phyloP scores from a whole-genome alignment of 1,140 invertebrate species.

The Belonocnema kinseyi region DNA sequence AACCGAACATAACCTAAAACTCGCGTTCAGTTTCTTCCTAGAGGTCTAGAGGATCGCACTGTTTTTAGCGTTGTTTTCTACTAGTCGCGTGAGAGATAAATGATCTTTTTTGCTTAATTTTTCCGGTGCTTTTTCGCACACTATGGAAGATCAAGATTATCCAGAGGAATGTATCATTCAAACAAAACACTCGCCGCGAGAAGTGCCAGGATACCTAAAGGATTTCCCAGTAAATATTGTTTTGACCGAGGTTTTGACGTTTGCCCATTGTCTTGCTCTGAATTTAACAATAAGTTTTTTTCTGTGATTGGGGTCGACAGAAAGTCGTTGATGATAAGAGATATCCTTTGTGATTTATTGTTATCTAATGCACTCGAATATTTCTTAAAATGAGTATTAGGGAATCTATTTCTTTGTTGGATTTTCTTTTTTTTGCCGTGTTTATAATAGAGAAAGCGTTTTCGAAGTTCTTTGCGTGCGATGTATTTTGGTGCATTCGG shows the following conservation, averaged over 20 bases:
- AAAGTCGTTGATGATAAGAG: background rate
- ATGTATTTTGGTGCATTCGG: too few relatives aligned
- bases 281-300: background rate
- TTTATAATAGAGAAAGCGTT: too few relatives aligned
- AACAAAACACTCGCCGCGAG: constrained; percentile 49
- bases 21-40: constrained; percentile 39
- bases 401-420: too few relatives aligned
- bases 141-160: constrained; percentile 54
- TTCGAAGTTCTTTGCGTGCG: too few relatives aligned
- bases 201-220: constrained; percentile 54
- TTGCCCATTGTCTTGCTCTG: background rate
- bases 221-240: constrained; percentile 63
- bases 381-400: too few relatives aligned
- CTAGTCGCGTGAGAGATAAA: background rate
- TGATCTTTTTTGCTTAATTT: background rate
- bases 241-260: constrained; percentile 37
- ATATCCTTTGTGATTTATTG: too few relatives aligned
- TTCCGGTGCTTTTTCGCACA: background rate
- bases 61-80: background rate
- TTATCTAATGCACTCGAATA: too few relatives aligned
- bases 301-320: background rate
- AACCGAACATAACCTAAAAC: constrained; percentile 55
- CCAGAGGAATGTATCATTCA: constrained; percentile 60
- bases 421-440: too few relatives aligned
- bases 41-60: constrained; percentile 32